Percentiles rank a stretch among this genome's conserved stretches.
Conservation (phyloP, 2,113 vertebrate species). For the Catharus fuscescens region DNA sequence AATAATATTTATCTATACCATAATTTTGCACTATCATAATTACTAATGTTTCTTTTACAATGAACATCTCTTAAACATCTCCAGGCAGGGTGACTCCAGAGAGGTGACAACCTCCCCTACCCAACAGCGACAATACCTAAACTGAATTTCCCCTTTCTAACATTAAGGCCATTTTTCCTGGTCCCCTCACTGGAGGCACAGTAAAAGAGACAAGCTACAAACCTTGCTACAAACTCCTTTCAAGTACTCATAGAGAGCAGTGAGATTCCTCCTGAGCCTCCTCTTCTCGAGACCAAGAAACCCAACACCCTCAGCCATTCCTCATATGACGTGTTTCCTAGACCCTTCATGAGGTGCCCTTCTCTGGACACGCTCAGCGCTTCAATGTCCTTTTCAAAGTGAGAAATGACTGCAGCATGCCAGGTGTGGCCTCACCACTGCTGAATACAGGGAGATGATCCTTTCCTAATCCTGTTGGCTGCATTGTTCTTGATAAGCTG, state of each 20-base stretch:
- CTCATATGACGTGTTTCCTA: neutral
- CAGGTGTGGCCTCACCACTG: neutral
- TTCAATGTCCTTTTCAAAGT: neutral
- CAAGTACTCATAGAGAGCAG: neutral
- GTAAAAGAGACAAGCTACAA: neutral
- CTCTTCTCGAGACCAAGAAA: neutral
- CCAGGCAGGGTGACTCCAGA: no score
- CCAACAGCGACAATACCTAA: accelerated
- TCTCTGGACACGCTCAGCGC: neutral
- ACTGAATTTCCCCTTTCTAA: neutral
- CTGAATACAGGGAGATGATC: neutral
- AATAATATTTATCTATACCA: neutral
- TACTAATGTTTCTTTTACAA: neutral
- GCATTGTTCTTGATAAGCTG: neutral
- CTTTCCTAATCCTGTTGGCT: neutral
- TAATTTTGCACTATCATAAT: neutral
- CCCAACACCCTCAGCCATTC: neutral
- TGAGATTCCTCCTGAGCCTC: neutral
- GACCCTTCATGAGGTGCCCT: neutral
- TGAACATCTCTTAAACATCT: neutral
- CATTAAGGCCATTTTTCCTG: neutral
- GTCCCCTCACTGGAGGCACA: neutral
- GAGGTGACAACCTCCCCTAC: neutral
- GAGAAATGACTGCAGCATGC: no score
- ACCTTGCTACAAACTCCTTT: neutral